Evolutionary conservation across 2,888 invertebrate genomes (phyloP), one percentile per base, ranked within the genome.

Genomic region (Eubasilissa splendida): DNA sequence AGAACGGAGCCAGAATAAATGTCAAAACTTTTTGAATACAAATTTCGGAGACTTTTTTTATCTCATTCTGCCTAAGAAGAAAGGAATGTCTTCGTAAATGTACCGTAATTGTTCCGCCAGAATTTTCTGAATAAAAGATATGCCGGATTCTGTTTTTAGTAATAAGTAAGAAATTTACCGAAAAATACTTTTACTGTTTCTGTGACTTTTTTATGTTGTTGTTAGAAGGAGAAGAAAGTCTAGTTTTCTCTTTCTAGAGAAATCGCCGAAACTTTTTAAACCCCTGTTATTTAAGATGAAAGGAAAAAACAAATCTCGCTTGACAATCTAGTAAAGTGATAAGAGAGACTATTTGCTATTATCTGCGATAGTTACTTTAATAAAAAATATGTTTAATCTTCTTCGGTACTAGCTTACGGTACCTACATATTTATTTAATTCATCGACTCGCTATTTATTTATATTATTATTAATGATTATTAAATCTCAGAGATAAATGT

Each of bases 21-120:
- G 79, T 74, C 77, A 77, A 71, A 79, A 82, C 82, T 77, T 80
- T 82, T 77, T 73, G 76, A 76, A 77, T 82, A 78, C 74, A 79
- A 79, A 82, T 79, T 79, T 77, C 14, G 3, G 22, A 70, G 75
- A 75, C 75, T 77, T 80, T 80, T 75, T 68, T 58, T 71, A 54
- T 52, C 58, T 66, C 70, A 31, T 71, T 52, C 76, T 71, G 59
- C 71, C 56, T 33, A 54, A 58, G 58, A 77, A 60, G 60, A 80
- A 76, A 71, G 65, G 65, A 78, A 81, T 83, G 65, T 74, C 63
- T 79, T 76, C 76, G 81, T 83, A 63, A 79, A 79, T 74, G 65
- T 73, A 58, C 73, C 77, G 76, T 81, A 77, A 81, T 81, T 79
- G 75, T 79, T 79, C 76, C 73, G 75, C 77, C 60, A 77, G 65